Evolutionary conservation across 2,113 vertebrate species (phyloP), one percentile per base, ranked within the genome.

Genomic region (Periophthalmus modestus): DNA sequence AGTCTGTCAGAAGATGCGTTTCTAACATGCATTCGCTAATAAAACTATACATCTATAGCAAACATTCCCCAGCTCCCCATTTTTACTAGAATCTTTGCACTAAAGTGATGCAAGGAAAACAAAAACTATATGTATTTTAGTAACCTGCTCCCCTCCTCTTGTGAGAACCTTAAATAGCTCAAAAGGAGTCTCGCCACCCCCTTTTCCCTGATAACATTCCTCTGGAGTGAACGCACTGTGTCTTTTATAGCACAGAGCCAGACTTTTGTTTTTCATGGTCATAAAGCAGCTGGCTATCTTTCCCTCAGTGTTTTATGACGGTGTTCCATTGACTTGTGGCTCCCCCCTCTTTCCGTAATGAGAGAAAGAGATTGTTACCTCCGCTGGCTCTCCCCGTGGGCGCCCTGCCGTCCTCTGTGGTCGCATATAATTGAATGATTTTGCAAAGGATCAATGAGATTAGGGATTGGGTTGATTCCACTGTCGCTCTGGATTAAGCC

Each of bases 381-480:
- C 57, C 62, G 43, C 75, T 36, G 57, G 77, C 65, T 75, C 68
- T 80, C 79, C 47, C 79, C 57, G 14, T 75, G 87, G 68, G 81
- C 71, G 10, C 13, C 68, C 65, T 62, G 77, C 78, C 75, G 75
- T 66, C 68, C 65, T 80, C 74, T 36, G 71, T 18, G 63, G 46
- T 69, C 75, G 80, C 77, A 77, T 78, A 74, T 92, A 91, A 92
- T 91, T 91, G 90, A 92, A 89, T 89, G 88, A 87, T 92, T 88
- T 89, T 88, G 79, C 54, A 69, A 69, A 54, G 85, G 81, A 90
- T 88, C 80, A 90, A 87, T 89, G 85, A 89, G 89, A 91, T 91
- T 91, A 89, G 83, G 88, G 88, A 90, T 91, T 88, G 85, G 87
- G 86, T 89, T 90, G 89, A 90, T 90, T 89, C 83, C 84, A 80